A percentile compares a stretch with the other conserved stretches of the same genome.
Conservation (phyloP, 30 jellyfish, hydroid and myxozoan genomes). For the Pseudorhiza aurosa region DNA sequence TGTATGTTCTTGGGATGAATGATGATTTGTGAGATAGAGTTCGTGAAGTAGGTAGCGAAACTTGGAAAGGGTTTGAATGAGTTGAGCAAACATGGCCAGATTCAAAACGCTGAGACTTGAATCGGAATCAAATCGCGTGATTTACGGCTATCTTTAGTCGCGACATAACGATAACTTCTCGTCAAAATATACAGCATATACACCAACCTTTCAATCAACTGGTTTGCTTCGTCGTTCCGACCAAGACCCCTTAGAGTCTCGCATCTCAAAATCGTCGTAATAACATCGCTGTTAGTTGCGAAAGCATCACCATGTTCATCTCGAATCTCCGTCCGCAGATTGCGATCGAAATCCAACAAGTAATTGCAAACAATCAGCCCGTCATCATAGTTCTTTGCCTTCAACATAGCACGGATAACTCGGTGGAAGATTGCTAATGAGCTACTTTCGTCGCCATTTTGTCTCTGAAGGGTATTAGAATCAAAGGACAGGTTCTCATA, state of each 20-base stretch:
- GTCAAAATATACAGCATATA: not conserved
- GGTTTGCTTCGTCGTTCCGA: conserved; percentile 13
- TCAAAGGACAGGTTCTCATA: too few relatives aligned
- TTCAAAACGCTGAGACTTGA: too few relatives aligned
- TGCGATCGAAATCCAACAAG: not conserved
- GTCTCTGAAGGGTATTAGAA: too few relatives aligned
- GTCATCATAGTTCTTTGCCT: conserved; percentile 11
- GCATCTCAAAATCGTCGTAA: conserved; percentile 1
- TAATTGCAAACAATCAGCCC: conserved; percentile 29
- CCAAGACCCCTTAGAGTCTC: conserved; percentile 22
- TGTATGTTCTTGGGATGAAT: too few relatives aligned
- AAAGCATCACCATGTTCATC: not conserved
- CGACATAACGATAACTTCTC: too few relatives aligned
- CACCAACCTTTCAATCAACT: conserved; percentile 10
- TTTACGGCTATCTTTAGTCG: too few relatives aligned
- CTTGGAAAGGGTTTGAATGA: too few relatives aligned
- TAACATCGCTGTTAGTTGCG: not conserved
- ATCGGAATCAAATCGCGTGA: too few relatives aligned
- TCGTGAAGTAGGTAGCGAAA: too few relatives aligned
- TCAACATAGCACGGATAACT: conserved; percentile 18
- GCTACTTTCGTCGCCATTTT: not conserved
- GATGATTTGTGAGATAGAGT: too few relatives aligned
- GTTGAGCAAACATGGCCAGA: too few relatives aligned
- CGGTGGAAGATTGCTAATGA: conserved; percentile 32
- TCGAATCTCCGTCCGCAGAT: not conserved